Percentiles rank a stretch among this genome's conserved stretches.
Conservation (phyloP, 2,797 vertebrate species). For the Margarornis squamiger region DNA sequence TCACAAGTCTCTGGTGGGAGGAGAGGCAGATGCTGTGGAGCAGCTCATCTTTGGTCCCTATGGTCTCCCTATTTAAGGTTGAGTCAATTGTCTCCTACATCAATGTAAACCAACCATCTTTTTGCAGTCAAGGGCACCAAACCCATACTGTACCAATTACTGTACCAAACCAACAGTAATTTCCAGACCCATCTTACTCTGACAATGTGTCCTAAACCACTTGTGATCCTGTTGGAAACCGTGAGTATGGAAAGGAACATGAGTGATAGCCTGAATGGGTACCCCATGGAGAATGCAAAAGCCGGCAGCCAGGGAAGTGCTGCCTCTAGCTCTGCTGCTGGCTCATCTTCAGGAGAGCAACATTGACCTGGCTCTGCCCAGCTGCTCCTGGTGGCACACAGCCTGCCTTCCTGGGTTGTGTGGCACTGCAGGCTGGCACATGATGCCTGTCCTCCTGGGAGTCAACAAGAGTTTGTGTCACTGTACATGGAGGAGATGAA, state of each 20-base stretch:
- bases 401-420: not conserved
- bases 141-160: too few relatives aligned
- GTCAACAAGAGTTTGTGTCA: not conserved
- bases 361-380: not conserved
- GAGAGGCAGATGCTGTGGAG: not conserved
- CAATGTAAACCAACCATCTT: not conserved
- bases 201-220: not conserved
- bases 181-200: not conserved
- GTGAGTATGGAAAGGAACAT: not conserved
- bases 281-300: fast-evolving
- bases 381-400: not conserved
- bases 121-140: not conserved
- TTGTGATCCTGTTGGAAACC: not conserved
- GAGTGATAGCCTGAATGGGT: not conserved
- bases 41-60: not conserved
- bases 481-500: not conserved
- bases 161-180: too few relatives aligned
- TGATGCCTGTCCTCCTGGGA: not conserved
- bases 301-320: fast-evolving
- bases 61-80: not conserved
- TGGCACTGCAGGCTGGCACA: not conserved
- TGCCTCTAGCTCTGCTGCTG: not conserved
- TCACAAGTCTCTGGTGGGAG: not conserved
- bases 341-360: not conserved
- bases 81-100: not conserved